A percentile compares a stretch with the other conserved stretches of the same genome.
These are phyloP conservation scores for Nasonia giraulti DNA, from an alignment of 1,140 invertebrate genomes.

Conservation along the genomic window DNA sequence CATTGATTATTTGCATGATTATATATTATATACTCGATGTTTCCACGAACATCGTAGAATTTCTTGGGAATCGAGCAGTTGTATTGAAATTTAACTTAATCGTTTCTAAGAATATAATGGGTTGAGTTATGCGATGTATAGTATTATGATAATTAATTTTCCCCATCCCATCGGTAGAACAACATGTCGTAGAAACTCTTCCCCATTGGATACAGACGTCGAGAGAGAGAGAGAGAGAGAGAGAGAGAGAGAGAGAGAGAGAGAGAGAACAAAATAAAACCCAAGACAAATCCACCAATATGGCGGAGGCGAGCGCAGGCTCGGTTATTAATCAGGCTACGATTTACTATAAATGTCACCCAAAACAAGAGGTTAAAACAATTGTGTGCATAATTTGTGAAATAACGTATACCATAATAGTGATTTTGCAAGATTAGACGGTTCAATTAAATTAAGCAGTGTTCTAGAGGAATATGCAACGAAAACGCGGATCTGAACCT, in stretches of 20 bases:
- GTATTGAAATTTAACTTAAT: neutral
- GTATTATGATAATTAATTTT: neutral
- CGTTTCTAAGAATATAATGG: neutral
- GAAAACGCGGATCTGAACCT: too few species aligned
- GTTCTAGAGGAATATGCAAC: too few species aligned
- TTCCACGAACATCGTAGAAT: neutral
- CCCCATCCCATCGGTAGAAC: neutral
- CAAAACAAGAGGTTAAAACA: too few species aligned
- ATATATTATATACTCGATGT: neutral
- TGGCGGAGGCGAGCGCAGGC: too few species aligned
- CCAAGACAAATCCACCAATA: neutral
- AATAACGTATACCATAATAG: too few species aligned
- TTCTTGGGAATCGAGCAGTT: neutral
- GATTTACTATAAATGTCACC: too few species aligned
- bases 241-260: neutral
- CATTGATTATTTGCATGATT: neutral
- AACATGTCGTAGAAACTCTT: neutral
- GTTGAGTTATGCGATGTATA: neutral
- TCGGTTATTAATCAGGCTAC: too few species aligned
- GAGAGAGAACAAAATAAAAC: slow-evolving; percentile 3
- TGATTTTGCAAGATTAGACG: too few species aligned
- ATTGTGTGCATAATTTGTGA: too few species aligned
- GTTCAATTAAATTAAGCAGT: too few species aligned
- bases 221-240: neutral
- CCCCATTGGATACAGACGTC: neutral